Evolutionary conservation across 2,113 vertebrate species (phyloP), one percentile per base, ranked within the genome.

Genomic region (Scartelaos histophorus): DNA sequence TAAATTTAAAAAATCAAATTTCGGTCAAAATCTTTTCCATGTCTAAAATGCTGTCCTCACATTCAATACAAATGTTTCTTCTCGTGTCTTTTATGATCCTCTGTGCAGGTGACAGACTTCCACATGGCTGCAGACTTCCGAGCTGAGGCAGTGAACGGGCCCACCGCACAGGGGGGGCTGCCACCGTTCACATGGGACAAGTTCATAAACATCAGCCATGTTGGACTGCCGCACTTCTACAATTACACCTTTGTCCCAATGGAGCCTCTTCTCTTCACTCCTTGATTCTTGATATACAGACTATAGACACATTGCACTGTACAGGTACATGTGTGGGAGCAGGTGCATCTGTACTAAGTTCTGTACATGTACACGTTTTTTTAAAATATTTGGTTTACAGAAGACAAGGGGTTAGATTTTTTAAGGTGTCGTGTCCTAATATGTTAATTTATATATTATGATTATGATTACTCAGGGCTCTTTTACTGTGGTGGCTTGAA

Each of bases 241-340:
- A 93, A 97, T 88, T 98, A 96, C 67, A 80, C 82, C 34, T 98
- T 98, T 0, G 43, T 97, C 83, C 89, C 56, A 69, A 95, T 95
- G 95, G 85, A 91, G 87, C 96, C 97, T 0, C 74, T 85, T 45
- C 90, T 98, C 69, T 96, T 92, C 66, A 6, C 13, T 5, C 93
- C 92, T 3, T 92, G 84, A 93, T 16, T 7, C 13, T 29, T 34
- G 70, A 64, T 11, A 43, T 10, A 11, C 1, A 0, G 53, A 12
- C 61, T 62, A 69, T 21, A 58, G 35, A 34, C 12, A n/a, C n/a
- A n/a, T n/a, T n/a, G n/a, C n/a, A n/a, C n/a, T n/a, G n/a, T n/a
- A n/a, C n/a, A n/a, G n/a, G n/a, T n/a, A n/a, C 29, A 29, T 29
- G 29, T 29, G 4, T 29, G 29, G 29, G 29, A 29, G 29, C 29